These are phyloP conservation scores for Drosophila sordidapex DNA, from an alignment of 2,888 invertebrate species.

Conservation along the genomic window DNA sequence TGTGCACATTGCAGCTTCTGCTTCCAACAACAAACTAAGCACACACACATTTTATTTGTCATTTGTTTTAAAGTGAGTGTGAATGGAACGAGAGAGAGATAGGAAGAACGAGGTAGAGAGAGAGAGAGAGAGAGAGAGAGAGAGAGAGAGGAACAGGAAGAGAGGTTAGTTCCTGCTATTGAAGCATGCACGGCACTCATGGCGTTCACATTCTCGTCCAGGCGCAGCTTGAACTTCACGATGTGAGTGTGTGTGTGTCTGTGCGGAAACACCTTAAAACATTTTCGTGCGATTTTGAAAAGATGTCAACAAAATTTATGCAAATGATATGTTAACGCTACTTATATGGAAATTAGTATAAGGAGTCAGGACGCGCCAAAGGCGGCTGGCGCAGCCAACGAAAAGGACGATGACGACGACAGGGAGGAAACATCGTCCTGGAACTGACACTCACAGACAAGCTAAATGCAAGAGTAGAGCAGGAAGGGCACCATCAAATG, in stretches of 20 bases:
- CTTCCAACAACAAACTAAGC: conserved; percentile 37
- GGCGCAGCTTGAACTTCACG: conserved; percentile 27
- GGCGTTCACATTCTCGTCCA: conserved; percentile 21
- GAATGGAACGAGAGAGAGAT: background rate
- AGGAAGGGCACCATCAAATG: background rate
- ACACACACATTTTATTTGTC: conserved; percentile 29
- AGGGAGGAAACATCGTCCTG: conserved; percentile 28
- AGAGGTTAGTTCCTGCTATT: conserved; percentile 21
- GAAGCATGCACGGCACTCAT: conserved; percentile 32
- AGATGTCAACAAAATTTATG: conserved; percentile 83
- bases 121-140: background rate
- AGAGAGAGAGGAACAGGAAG: background rate
- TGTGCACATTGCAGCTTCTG: conserved; percentile 39
- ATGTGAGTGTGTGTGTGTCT: conserved; percentile 33
- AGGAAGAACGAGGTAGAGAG: background rate
- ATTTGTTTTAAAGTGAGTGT: conserved; percentile 20
- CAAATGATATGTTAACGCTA: conserved; percentile 83
- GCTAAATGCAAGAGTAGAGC: background rate
- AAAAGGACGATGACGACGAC: conserved; percentile 14
- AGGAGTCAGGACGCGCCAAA: conserved; percentile 79
- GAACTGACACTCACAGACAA: conserved; percentile 33
- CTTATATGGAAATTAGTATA: conserved; percentile 82
- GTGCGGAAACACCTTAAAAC: conserved; percentile 78
- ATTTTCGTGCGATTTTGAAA: conserved; percentile 83
- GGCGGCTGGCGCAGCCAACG: conserved; percentile 49